phyloP scores from a whole-genome alignment of 2,797 vertebrate species.

The Acanthis flammea region DNA sequence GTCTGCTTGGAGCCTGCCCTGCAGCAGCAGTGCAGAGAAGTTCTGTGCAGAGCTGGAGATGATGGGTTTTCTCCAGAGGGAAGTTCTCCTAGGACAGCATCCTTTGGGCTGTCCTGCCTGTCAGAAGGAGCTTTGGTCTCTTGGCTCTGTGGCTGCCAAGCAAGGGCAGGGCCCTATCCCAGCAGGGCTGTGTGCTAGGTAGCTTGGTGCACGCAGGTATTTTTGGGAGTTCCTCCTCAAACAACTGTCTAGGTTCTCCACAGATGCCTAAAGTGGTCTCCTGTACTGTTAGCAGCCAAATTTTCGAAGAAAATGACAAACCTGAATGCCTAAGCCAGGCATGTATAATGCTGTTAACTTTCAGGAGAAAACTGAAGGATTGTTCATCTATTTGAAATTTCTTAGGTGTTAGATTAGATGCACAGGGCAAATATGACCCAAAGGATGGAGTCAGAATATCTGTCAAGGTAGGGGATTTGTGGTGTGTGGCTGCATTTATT shows the following conservation, averaged over 20 bases:
- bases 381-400: background rate
- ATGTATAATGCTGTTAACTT: background rate
- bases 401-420: background rate
- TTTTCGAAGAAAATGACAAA: background rate
- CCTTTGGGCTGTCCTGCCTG: background rate
- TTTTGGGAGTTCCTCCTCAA: background rate
- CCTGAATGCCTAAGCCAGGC: background rate
- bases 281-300: background rate
- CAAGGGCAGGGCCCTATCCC: background rate
- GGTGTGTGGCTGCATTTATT: background rate
- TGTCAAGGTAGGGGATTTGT: background rate
- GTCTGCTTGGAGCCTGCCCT: background rate
- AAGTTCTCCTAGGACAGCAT: background rate
- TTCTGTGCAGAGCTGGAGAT: background rate
- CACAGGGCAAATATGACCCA: too few relatives aligned
- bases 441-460: background rate
- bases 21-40: background rate
- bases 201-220: background rate
- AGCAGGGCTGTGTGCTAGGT: background rate
- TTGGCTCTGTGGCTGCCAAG: background rate
- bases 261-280: background rate
- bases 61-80: background rate
- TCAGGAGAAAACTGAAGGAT: background rate
- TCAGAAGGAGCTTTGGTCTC: background rate
- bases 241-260: background rate